Conservation (phyloP, 2,113 vertebrate species). For the Hemiprocne comata region DNA sequence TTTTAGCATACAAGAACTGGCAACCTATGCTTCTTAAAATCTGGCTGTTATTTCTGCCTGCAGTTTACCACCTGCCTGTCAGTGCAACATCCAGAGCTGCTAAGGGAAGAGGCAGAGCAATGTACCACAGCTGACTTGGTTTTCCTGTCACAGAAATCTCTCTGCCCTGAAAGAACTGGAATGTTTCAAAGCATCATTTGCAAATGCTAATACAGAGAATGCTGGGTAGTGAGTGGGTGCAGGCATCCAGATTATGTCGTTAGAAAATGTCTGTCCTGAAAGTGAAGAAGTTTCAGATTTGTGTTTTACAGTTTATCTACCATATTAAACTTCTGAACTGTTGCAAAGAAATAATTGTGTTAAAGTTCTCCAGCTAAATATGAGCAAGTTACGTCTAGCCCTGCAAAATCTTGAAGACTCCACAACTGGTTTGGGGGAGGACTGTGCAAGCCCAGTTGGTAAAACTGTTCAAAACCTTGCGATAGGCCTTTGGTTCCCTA, state of each 20-base stretch:
- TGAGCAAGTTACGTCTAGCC: not conserved
- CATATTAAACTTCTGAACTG: not conserved
- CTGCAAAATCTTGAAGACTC: not conserved
- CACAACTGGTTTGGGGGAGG: not conserved
- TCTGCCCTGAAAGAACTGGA: not conserved
- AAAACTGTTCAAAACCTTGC: not conserved
- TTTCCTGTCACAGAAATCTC: not conserved
- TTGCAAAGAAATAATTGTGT: not conserved
- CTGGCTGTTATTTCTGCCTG: not conserved
- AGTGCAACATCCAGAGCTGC: not conserved
- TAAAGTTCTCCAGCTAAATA: not conserved
- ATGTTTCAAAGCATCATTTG: not conserved
- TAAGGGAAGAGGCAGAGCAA: not conserved
- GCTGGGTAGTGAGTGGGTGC: not conserved
- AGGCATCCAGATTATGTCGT: not conserved
- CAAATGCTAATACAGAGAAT: not conserved
- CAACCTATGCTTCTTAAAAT: not conserved
- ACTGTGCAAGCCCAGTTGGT: not conserved
- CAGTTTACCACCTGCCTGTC: not conserved
- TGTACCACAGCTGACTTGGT: not conserved
- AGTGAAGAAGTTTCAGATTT: not conserved
- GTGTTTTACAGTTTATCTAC: not conserved
- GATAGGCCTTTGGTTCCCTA: not conserved
- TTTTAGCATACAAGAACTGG: not conserved
- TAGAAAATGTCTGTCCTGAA: not conserved